Conservation (phyloP, 2,888 invertebrate genomes). For the Brassicogethes aeneus region DNA sequence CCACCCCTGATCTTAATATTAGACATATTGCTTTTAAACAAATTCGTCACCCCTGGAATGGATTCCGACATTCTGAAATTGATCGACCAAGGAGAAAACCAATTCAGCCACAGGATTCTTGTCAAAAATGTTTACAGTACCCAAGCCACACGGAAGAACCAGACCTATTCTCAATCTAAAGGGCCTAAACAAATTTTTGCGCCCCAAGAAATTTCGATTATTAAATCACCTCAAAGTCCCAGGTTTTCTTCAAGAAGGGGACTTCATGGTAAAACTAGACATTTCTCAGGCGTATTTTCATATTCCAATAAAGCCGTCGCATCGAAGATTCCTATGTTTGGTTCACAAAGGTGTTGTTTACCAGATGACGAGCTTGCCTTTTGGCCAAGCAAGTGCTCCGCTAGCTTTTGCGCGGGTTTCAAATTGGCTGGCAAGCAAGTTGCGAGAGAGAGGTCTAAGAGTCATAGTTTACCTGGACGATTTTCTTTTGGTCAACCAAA, state of each 20-base stretch:
- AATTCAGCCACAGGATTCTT: conserved; percentile 6
- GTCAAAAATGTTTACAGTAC: conserved; percentile 12
- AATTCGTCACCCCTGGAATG: conserved; percentile 9
- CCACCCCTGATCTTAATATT: conserved; percentile 7
- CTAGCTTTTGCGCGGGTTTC: conserved; percentile 9
- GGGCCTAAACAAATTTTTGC: conserved; percentile 11
- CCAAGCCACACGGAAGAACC: conserved; percentile 10
- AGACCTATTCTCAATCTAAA: conserved; percentile 13
- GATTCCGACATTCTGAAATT: conserved; percentile 8
- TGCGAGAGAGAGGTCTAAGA: conserved; percentile 6
- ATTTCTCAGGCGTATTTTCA: conserved; percentile 11
- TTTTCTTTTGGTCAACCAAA: conserved; percentile 9
- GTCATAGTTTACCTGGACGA: conserved; percentile 11
- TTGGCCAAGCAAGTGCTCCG: conserved; percentile 14
- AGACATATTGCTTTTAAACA: neutral
- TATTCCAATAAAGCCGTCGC: conserved; percentile 10
- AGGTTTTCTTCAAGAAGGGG: conserved; percentile 8
- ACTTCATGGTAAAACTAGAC: conserved; percentile 10
- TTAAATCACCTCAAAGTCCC: conserved; percentile 10
- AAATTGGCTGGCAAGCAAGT: conserved; percentile 10
- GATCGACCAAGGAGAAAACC: conserved; percentile 7
- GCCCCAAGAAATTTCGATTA: conserved; percentile 10
- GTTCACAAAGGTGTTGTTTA: conserved; percentile 8
- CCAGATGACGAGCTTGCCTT: conserved; percentile 15
- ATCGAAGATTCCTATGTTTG: conserved; percentile 12